phyloP scores from a whole-genome alignment of 2,113 vertebrate genomes.

The Mesitornis unicolor region DNA sequence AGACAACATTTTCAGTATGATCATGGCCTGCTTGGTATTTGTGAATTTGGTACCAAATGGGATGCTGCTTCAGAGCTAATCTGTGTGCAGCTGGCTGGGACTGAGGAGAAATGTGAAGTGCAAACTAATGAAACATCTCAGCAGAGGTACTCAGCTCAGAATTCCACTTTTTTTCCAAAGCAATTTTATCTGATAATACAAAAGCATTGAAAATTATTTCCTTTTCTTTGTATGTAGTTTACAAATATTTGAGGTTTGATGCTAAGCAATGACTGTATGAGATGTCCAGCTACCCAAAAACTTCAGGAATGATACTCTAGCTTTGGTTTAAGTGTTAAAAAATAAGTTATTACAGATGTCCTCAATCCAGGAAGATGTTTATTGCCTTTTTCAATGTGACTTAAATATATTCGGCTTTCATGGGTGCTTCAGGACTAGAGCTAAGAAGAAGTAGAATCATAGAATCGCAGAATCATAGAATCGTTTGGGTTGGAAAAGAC shows the following conservation, averaged over 20 bases:
- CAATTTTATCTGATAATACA: neutral
- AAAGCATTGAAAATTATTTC: neutral
- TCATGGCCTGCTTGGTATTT: too few relatives aligned
- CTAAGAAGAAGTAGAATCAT: neutral
- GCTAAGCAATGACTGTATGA: neutral
- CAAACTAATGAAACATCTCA: neutral
- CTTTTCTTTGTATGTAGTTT: neutral
- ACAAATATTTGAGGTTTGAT: neutral
- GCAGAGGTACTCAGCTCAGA: neutral
- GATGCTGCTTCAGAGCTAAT: too few relatives aligned
- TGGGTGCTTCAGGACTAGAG: neutral
- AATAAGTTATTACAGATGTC: neutral
- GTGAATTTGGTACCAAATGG: too few relatives aligned
- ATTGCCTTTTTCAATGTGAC: neutral
- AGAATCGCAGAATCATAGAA: neutral
- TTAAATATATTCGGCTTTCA: neutral
- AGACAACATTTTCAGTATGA: neutral
- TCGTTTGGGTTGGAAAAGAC: neutral
- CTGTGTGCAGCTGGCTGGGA: too few relatives aligned
- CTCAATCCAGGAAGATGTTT: neutral
- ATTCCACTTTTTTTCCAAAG: neutral
- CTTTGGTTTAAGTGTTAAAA: neutral
- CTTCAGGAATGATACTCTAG: neutral
- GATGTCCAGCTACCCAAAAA: neutral
- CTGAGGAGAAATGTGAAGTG: neutral